Evolutionary conservation across 2,113 vertebrate species (phyloP).

Genomic region (Rhodinocichla rosea): DNA sequence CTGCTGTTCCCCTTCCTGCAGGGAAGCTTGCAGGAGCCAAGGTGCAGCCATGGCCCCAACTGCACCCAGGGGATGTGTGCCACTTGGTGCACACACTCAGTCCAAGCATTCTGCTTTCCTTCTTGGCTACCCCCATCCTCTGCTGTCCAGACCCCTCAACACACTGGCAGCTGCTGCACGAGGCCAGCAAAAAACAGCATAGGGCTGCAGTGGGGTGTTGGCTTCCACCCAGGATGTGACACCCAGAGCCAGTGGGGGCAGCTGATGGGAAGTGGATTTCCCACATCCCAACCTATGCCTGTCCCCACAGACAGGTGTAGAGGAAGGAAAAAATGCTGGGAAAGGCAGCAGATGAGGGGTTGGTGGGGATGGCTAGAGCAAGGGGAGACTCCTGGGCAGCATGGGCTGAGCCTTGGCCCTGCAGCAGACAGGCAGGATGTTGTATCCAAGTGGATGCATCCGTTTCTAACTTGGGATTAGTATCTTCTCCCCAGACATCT

Average conservation of each 20-base stretch:
- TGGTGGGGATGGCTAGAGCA: background rate
- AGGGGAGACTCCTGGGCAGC: background rate
- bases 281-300: background rate
- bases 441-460: background rate
- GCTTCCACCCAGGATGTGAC: background rate
- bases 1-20: background rate
- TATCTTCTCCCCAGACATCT: background rate
- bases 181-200: background rate
- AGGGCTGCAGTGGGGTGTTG: background rate
- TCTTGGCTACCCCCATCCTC: background rate
- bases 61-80: background rate
- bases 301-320: background rate
- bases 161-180: background rate
- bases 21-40: background rate
- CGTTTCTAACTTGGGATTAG: background rate
- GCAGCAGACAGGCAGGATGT: background rate
- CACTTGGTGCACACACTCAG: accelerated
- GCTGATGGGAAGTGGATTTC: background rate
- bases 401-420: accelerated
- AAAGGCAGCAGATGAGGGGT: background rate
- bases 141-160: accelerated
- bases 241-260: background rate
- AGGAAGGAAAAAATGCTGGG: background rate
- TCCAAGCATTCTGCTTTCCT: background rate
- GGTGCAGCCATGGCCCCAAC: accelerated